Evolutionary conservation across 2,797 vertebrate genomes (phyloP).

Genomic region (Argya squamiceps): DNA sequence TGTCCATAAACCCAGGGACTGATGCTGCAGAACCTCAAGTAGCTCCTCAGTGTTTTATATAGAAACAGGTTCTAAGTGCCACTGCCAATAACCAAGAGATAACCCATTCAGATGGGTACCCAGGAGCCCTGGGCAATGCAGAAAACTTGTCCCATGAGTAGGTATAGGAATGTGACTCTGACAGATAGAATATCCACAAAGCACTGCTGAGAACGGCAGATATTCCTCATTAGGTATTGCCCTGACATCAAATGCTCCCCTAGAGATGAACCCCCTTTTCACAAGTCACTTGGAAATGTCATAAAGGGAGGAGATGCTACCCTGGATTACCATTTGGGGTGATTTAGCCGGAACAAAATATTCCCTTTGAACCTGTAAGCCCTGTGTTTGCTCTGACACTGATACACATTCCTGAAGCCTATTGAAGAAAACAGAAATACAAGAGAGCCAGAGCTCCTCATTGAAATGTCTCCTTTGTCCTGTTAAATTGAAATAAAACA

Average conservation of each 20-base stretch:
- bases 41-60: not conserved
- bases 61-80: not conserved
- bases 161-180: not conserved
- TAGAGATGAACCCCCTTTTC: not conserved
- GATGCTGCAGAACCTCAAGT: not conserved
- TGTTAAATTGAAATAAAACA: not conserved
- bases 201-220: not conserved
- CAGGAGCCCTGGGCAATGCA: not conserved
- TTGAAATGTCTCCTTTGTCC: not conserved
- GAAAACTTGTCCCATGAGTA: not conserved
- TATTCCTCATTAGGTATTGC: not conserved
- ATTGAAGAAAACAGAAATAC: not conserved
- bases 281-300: not conserved
- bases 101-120: not conserved
- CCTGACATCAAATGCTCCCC: not conserved
- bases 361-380: not conserved
- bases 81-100: not conserved
- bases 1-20: not conserved
- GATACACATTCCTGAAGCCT: not conserved
- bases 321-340: not conserved
- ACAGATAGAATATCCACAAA: not conserved
- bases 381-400: not conserved
- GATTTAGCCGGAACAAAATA: not conserved
- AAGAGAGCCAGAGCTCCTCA: not conserved
- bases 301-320: not conserved